Conservation (phyloP, 2,113 vertebrate genomes). For the Ciconia stormi region DNA sequence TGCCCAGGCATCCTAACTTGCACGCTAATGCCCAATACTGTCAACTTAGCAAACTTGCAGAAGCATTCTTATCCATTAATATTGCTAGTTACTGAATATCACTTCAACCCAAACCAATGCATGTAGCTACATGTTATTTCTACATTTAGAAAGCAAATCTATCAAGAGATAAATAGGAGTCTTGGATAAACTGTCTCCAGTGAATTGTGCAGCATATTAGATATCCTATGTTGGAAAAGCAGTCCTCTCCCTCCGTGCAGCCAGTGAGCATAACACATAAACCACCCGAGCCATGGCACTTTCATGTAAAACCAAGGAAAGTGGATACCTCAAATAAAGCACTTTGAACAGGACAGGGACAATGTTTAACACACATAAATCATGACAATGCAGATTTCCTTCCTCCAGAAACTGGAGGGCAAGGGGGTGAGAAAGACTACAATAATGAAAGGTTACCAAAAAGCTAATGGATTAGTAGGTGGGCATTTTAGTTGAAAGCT, state of each 20-base stretch:
- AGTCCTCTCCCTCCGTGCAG: background rate
- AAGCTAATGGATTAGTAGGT: background rate
- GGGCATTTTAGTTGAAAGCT: background rate
- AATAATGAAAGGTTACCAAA: background rate
- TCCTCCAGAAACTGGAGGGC: background rate
- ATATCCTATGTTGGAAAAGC: background rate
- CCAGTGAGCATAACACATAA: background rate
- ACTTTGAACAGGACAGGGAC: background rate
- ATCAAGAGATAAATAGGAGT: background rate
- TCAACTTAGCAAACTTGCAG: background rate
- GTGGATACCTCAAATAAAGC: background rate
- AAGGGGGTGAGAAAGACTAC: background rate
- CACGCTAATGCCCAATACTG: background rate
- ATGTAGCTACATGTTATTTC: background rate
- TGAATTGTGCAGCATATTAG: background rate
- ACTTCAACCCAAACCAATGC: background rate
- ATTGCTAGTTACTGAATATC: background rate
- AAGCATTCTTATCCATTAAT: background rate
- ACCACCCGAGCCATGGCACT: background rate
- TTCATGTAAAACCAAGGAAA: slow-evolving; percentile 2
- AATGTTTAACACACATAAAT: background rate
- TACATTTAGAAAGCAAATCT: background rate
- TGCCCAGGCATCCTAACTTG: background rate
- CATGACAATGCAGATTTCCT: background rate
- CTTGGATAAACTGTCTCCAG: background rate